phyloP scores from a whole-genome alignment of 92 coral and sea anemone genomes.

The Epizoanthus ramosus region DNA sequence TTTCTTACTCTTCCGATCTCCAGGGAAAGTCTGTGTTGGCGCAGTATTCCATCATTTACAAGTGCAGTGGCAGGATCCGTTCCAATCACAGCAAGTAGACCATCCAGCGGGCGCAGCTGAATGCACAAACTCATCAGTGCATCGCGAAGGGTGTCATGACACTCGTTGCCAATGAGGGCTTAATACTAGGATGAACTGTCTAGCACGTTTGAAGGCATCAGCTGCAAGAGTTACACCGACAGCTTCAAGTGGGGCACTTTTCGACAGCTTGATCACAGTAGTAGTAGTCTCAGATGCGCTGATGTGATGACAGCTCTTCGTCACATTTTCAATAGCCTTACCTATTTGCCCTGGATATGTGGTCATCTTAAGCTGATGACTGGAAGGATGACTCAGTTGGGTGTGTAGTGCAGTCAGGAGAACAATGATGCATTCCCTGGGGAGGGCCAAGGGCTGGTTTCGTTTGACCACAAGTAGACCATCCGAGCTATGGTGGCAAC shows the following conservation, averaged over 20 bases:
- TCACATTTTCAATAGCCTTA: slow-evolving; percentile 13
- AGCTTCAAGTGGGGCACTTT: slow-evolving; percentile 53
- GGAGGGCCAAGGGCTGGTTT: slow-evolving; percentile 51
- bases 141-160: slow-evolving; percentile 52
- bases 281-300: slow-evolving; percentile 21
- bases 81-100: no score
- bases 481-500: slow-evolving; percentile 55
- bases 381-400: slow-evolving; percentile 58
- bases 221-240: slow-evolving; percentile 61
- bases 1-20: no score
- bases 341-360: no score
- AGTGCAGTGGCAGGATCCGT: no score
- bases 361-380: slow-evolving; percentile 62
- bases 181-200: slow-evolving; percentile 61
- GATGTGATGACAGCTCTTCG: no score
- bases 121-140: slow-evolving; percentile 53
- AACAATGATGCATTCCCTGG: slow-evolving; percentile 62
- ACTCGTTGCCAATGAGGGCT: neutral
- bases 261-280: slow-evolving; percentile 56
- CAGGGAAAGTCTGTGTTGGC: no score
- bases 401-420: slow-evolving; percentile 66
- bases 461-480: slow-evolving; percentile 71
- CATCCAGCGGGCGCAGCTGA: no score
- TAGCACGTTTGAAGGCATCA: slow-evolving; percentile 46
- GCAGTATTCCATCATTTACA: no score